Base-by-base conservation (phyloP, 2,797 vertebrate genomes). In the Clamator glandarius region DNA sequence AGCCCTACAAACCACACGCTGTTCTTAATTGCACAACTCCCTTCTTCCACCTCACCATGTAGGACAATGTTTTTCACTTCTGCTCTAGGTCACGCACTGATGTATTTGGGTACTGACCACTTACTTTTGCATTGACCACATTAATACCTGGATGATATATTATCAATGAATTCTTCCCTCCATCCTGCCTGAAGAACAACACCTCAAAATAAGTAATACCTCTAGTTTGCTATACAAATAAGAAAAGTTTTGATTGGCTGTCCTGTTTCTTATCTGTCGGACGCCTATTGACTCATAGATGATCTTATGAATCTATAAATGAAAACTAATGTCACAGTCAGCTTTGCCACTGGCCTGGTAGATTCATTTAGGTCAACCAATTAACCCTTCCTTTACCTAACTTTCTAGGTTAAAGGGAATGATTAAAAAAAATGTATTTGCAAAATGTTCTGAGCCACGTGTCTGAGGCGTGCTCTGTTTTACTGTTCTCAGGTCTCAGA, bases 381-480 rank as follows among this genome's bases (percentile, higher is more conserved):
- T 73, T 58, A 90, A 77, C 35, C 8, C 23, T 68, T n/a, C 36
- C 70, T 87, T 69, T 35, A 36, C 50, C 41, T 2, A 1, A 33
- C 5, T 46, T 58, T 35, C 14, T 35, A 1, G 2, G 33, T 46
- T 72, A 46, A 67, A 92, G 19, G 7, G 11, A 62, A 48, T 26
- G 15, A 74, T 44, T 36, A 63, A 64, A 82, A 23, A 23, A n/a
- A 3, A 31, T 2, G 5, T 9, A 58, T 66, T 48, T 70, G 26
- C 42, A 39, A 64, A 87, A 16, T 7, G 11, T 52, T 68, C 9
- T 0, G 1, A 72, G 36, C 20, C 1, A 0, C 7, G 11, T 4
- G 0, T 13, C 23, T 13, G 46, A 55, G 59, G 8, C 0, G 0
- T 8, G 3, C 31, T 75, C 29, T 4, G 2, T 7, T 75, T 62